Evolutionary conservation across 2,797 vertebrate genomes (phyloP).

Genomic region (Epinephelus malabaricus): DNA sequence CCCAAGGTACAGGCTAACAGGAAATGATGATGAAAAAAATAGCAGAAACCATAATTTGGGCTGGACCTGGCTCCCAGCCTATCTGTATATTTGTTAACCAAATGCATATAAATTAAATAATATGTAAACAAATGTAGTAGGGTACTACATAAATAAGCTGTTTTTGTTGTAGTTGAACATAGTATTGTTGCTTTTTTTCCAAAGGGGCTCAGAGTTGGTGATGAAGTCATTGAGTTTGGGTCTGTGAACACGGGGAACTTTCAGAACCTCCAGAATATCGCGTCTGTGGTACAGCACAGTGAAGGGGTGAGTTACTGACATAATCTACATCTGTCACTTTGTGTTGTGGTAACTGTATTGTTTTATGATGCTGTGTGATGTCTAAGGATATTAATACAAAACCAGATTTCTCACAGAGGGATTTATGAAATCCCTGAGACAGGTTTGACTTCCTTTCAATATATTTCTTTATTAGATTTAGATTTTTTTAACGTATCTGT

Average conservation of each 20-base stretch:
- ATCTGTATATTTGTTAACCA: no score
- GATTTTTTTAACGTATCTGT: neutral
- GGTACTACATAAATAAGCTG: no score
- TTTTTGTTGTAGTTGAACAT: neutral
- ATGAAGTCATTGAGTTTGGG: conserved; percentile 94
- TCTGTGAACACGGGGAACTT: conserved; percentile 94
- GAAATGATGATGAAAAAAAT: no score
- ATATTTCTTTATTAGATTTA: neutral
- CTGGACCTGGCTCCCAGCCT: no score
- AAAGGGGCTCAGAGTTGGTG: conserved; percentile 93
- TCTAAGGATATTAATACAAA: neutral
- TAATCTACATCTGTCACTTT: neutral
- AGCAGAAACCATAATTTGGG: no score
- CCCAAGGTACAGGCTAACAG: no score
- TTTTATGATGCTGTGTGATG: neutral
- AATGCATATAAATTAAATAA: no score
- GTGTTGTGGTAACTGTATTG: neutral
- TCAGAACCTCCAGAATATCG: conserved; percentile 93
- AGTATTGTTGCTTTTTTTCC: conserved; percentile 33
- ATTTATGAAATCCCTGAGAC: neutral
- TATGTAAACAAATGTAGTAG: no score
- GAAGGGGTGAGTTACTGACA: conserved; percentile 90
- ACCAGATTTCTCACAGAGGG: neutral
- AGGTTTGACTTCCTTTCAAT: neutral
- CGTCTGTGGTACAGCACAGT: conserved; percentile 94